phyloP scores from a whole-genome alignment of 2,888 invertebrate species.

The Agonopterix heracliana region DNA sequence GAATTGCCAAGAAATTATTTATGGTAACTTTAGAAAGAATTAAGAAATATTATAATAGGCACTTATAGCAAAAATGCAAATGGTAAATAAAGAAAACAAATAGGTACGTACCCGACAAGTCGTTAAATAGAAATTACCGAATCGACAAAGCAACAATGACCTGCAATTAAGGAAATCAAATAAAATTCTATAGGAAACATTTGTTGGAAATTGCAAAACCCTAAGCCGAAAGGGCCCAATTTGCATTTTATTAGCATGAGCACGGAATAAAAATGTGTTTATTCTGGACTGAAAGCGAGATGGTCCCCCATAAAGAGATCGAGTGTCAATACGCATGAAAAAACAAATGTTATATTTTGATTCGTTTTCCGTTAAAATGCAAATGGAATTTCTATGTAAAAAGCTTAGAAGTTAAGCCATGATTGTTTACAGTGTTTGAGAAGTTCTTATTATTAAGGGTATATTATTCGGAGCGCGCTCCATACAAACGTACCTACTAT shows the following conservation, averaged over 20 bases:
- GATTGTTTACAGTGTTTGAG: no score
- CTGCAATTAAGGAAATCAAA: slow-evolving; percentile 59
- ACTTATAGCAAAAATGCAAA: no score
- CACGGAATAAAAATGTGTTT: slow-evolving; percentile 70
- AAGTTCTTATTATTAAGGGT: no score
- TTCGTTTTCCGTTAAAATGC: slow-evolving; percentile 32
- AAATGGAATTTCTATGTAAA: slow-evolving; percentile 23
- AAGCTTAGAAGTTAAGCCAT: no score
- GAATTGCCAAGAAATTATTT: no score
- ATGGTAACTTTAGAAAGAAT: no score
- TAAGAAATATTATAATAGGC: no score
- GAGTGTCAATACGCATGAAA: slow-evolving; percentile 49
- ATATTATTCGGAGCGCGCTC: no score
- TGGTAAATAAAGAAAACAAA: no score
- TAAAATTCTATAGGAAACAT: slow-evolving; percentile 66
- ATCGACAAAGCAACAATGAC: slow-evolving; percentile 23
- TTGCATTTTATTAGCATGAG: slow-evolving; percentile 71
- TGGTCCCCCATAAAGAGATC: slow-evolving; percentile 53
- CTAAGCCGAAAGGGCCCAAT: slow-evolving; percentile 63
- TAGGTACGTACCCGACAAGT: not conserved
- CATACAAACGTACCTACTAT: no score
- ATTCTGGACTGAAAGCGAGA: slow-evolving; percentile 60
- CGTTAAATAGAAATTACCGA: slow-evolving; percentile 6
- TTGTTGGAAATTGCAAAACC: slow-evolving; percentile 65
- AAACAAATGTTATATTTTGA: slow-evolving; percentile 38